Evolutionary conservation across 2,888 invertebrate species (phyloP).

Genomic region (Drosophila pegasa): DNA sequence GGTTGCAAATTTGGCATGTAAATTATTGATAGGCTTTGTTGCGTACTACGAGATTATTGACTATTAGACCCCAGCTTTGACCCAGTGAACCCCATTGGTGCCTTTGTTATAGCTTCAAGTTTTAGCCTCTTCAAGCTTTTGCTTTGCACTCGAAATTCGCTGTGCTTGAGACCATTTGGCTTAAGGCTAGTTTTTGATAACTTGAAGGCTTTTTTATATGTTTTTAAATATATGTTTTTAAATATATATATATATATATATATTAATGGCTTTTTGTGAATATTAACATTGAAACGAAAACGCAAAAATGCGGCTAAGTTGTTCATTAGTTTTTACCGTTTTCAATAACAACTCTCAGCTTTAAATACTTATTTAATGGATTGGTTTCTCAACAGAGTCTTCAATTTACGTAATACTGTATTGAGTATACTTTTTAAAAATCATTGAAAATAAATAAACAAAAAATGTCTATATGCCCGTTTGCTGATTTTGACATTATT

Average conservation of each 20-base stretch:
- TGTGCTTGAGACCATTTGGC: slow-evolving; percentile 10
- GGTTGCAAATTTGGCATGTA: background rate
- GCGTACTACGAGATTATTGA: background rate
- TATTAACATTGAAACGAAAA: slow-evolving; percentile 10
- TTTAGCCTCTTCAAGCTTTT: slow-evolving; percentile 35
- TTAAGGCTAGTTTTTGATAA: slow-evolving; percentile 24
- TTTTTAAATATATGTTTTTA: too few species aligned
- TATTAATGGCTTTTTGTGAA: slow-evolving; percentile 7
- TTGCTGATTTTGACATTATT: background rate
- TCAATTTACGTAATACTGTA: background rate
- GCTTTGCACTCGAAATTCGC: slow-evolving; percentile 43
- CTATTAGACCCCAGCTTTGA: background rate
- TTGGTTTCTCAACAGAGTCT: background rate
- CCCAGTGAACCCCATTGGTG: slow-evolving; percentile 2
- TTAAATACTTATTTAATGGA: background rate
- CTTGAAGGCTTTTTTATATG: slow-evolving; percentile 52
- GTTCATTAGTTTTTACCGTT: slow-evolving; percentile 34
- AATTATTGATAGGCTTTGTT: slow-evolving; percentile 8
- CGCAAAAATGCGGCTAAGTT: slow-evolving; percentile 26
- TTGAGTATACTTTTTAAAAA: background rate
- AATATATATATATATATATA: slow-evolving; percentile 1
- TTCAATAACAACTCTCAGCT: slow-evolving; percentile 10
- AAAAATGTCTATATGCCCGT: background rate
- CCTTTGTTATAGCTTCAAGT: background rate
- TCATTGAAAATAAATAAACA: too few species aligned